These are phyloP conservation scores for Hypolimnas misippus DNA, from an alignment of 2,888 invertebrate genomes.

Conservation along the genomic window DNA sequence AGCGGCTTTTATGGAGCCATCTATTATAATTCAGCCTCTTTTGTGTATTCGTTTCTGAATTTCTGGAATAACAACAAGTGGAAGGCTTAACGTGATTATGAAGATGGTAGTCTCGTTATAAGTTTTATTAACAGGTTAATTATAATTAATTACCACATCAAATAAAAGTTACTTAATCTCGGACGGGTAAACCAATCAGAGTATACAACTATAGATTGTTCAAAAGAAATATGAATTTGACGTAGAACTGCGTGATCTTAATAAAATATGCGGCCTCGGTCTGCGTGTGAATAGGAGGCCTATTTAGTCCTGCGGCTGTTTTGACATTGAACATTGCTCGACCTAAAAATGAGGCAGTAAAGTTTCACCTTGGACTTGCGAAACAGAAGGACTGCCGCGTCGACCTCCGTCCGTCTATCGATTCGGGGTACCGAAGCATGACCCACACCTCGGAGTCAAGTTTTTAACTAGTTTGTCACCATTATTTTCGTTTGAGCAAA, in stretches of 20 bases:
- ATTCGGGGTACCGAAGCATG: slow-evolving; percentile 45
- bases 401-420: slow-evolving; percentile 68
- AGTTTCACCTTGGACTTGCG: slow-evolving; percentile 73
- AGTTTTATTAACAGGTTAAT: too few relatives aligned
- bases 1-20: slow-evolving; percentile 7
- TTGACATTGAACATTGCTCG: slow-evolving; percentile 71
- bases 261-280: slow-evolving; percentile 37
- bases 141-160: too few relatives aligned
- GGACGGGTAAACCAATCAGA: not conserved
- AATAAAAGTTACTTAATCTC: not conserved
- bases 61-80: not conserved
- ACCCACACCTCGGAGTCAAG: slow-evolving; percentile 30
- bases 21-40: not conserved
- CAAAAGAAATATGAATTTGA: not conserved
- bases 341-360: slow-evolving; percentile 61
- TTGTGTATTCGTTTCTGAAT: not conserved
- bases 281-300: slow-evolving; percentile 48
- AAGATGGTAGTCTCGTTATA: too few relatives aligned
- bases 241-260: slow-evolving; percentile 29
- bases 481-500: slow-evolving; percentile 19
- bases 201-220: not conserved
- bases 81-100: not conserved
- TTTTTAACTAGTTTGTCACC: slow-evolving; percentile 31
- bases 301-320: slow-evolving; percentile 73
- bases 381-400: slow-evolving; percentile 68